These are phyloP conservation scores for Podarcis raffonei DNA, from an alignment of 2,113 vertebrate genomes.

Conservation along the genomic window DNA sequence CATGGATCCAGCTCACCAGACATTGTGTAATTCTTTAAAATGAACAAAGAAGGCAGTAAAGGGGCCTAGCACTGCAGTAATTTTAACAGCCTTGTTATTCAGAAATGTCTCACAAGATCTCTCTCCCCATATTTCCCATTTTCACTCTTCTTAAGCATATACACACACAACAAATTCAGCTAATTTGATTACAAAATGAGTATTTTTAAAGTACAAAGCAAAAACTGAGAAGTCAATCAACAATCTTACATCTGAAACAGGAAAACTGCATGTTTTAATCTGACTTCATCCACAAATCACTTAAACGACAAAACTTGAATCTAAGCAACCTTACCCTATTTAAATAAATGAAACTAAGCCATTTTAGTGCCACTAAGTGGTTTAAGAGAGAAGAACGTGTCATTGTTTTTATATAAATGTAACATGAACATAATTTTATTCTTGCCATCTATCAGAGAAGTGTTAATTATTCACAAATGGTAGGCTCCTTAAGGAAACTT, in stretches of 20 bases:
- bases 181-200: conserved; percentile 34
- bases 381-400: neutral
- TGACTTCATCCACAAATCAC: neutral
- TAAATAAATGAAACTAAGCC: neutral
- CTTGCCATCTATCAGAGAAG: conserved; percentile 72
- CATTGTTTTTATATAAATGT: conserved; percentile 60
- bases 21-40: conserved; percentile 41
- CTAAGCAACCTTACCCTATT: neutral
- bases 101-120: conserved; percentile 40
- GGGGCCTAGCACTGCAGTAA: conserved; percentile 30
- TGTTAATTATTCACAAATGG: conserved; percentile 72
- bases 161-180: conserved; percentile 23
- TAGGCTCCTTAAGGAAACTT: conserved; percentile 63
- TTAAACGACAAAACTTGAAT: neutral
- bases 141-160: conserved; percentile 43
- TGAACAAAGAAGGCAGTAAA: conserved; percentile 42
- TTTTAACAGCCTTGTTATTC: conserved; percentile 44
- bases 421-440: conserved; percentile 53
- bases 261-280: conserved; percentile 58
- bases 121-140: conserved; percentile 20
- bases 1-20: neutral
- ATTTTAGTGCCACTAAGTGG: neutral
- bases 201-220: conserved; percentile 55
- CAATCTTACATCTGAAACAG: conserved; percentile 54
- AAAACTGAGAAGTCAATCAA: conserved; percentile 45